Evolutionary conservation across 2,888 invertebrate genomes (phyloP).

Genomic region (Lordiphosa andalusiaca): DNA sequence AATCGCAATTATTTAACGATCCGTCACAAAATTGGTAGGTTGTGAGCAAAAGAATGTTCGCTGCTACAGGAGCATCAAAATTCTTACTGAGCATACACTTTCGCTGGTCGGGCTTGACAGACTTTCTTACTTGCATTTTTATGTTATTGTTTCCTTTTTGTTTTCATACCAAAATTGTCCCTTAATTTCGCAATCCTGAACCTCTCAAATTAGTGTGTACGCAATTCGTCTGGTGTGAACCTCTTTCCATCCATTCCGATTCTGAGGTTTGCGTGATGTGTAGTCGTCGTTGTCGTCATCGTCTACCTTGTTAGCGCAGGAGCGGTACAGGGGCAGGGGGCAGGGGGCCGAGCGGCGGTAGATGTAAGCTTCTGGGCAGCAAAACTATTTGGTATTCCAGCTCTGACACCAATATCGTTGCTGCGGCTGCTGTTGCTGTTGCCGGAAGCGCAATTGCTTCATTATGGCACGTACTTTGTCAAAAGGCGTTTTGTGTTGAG

Average conservation of each 20-base stretch:
- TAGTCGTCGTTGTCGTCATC: conserved; percentile 1
- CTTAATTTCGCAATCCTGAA: no score
- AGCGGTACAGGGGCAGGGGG: not conserved
- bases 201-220: no score
- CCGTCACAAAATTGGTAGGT: no score
- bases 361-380: not conserved
- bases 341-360: not conserved
- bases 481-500: conserved; percentile 65
- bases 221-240: no score
- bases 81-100: no score
- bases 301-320: not conserved
- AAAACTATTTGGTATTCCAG: conserved; percentile 66
- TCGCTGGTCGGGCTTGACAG: no score
- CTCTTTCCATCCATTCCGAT: not conserved
- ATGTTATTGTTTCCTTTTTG: no score
- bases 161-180: no score
- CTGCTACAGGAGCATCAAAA: no score
- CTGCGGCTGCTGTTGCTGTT: conserved; percentile 42
- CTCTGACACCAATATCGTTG: conserved; percentile 44
- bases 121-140: no score
- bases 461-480: conserved; percentile 78
- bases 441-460: conserved; percentile 78
- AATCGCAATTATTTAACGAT: no score
- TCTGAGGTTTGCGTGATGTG: conserved; percentile 5
- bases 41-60: no score